These are phyloP conservation scores for Adelphocoris suturalis DNA, from an alignment of 2,888 invertebrate genomes.

Conservation along the genomic window DNA sequence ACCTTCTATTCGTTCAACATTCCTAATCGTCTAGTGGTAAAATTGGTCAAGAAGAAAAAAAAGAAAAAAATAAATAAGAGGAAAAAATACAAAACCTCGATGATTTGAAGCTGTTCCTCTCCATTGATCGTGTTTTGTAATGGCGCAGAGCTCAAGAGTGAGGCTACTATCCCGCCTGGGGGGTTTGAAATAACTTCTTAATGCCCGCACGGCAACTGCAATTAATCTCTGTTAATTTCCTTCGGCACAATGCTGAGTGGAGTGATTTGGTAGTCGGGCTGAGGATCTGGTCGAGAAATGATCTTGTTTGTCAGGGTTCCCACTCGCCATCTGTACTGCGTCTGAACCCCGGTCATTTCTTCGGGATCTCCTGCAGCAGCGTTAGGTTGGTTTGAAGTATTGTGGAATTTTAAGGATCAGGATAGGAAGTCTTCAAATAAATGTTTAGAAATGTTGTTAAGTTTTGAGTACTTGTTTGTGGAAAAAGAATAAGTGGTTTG, in stretches of 20 bases:
- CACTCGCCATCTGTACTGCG: background rate
- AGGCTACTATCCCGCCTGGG: background rate
- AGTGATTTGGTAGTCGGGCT: conserved; percentile 29
- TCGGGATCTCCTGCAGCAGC: background rate
- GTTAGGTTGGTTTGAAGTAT: background rate
- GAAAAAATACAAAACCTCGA: no score
- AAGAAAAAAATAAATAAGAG: no score
- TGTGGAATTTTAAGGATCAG: background rate
- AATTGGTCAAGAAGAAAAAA: background rate
- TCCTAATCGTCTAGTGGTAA: background rate
- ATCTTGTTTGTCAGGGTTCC: conserved; percentile 23
- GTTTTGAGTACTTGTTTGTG: no score
- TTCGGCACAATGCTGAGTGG: conserved; percentile 4
- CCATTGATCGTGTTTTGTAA: conserved; percentile 12
- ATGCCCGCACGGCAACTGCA: background rate
- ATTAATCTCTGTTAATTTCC: conserved; percentile 38
- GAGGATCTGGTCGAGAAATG: background rate
- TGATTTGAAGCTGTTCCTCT: background rate
- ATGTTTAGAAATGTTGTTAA: no score
- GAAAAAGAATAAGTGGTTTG: no score
- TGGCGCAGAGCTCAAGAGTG: conserved; percentile 16
- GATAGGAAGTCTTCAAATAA: no score
- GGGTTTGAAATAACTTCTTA: conserved; percentile 43
- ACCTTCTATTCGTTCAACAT: no score
- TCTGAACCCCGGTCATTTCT: background rate